Evolutionary conservation across 2,888 invertebrate genomes (phyloP), one percentile per base, ranked within the genome.

Genomic region (Pantelozetes paolii): DNA sequence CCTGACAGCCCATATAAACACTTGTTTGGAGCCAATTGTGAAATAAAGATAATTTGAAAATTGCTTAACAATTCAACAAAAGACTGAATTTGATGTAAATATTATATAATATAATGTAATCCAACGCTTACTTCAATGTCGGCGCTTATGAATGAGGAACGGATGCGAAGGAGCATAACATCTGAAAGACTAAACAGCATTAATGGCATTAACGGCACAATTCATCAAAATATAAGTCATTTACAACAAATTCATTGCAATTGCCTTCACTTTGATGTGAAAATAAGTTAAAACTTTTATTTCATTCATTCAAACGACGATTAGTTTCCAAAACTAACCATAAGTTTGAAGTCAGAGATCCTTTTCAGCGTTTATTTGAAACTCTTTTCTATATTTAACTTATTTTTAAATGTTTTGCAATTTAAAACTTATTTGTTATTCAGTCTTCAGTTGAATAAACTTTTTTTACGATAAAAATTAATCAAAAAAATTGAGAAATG

Each of bases 141-240:
- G 2, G 30, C 54, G 11, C n/a, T 30, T 32, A 26, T 59, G 59
- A 59, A 59, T 30, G 30, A 30, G 59, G 28, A 59, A 32, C 59
- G 30, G 30, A 59, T 59, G 59, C 28, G 59, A 30, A 18, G 18
- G 45, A 45, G 45, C 45, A 45, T 6, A 15, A 18, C 30, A 59
- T 23, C 15, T 59, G 59, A 59, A 59, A 59, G 30, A 59, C 59
- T 59, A 59, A 45, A 45, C 45, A 9, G 15, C 45, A 45, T 30
- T 18, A 30, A 59, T 32, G 18, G 18, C 45, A 45, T 30, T 18
- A 30, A 59, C 18, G 18, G 30, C 30, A 32, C 30, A 59, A 59
- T 59, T 59, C 30, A 32, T 59, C 59, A 30, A 30, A 59, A 59
- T 59, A 59, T 30, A 59, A 59, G 59, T 59, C 32, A 59, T 59